phyloP scores from a whole-genome alignment of 2,888 invertebrate species.

The Drosophila koepferae region DNA sequence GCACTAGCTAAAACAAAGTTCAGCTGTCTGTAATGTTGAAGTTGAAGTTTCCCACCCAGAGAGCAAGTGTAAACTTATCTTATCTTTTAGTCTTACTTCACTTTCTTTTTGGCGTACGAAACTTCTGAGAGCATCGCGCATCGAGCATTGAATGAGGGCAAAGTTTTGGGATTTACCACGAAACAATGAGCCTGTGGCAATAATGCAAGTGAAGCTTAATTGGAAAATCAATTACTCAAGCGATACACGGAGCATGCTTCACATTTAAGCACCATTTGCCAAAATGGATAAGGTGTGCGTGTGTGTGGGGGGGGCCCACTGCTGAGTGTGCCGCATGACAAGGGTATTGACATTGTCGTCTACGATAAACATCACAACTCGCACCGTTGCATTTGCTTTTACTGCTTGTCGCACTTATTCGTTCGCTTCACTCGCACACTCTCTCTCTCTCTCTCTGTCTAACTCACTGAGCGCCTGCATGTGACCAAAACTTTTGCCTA shows the following conservation, averaged over 20 bases:
- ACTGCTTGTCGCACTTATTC: conserved; percentile 15
- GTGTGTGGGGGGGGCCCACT: conserved; percentile 3
- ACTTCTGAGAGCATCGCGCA: conserved; percentile 12
- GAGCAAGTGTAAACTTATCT: conserved; percentile 30
- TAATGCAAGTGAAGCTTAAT: conserved; percentile 58
- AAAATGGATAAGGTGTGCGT: conserved; percentile 4
- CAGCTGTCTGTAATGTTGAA: conserved; percentile 6
- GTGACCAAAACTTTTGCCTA: conserved; percentile 55
- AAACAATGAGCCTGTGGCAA: conserved; percentile 32
- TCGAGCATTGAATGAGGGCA: conserved; percentile 9
- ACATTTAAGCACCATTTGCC: conserved; percentile 56
- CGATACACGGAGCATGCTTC: conserved; percentile 27
- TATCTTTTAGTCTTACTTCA: neutral
- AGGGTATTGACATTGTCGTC: conserved; percentile 76
- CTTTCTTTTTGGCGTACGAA: neutral
- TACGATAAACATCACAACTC: conserved; percentile 53
- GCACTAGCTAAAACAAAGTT: conserved; percentile 2
- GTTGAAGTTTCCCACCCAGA: conserved; percentile 12
- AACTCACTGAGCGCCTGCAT: neutral
- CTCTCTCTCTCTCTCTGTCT: neutral
- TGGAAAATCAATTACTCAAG: conserved; percentile 73
- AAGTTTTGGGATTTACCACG: conserved; percentile 39
- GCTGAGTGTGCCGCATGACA: conserved; percentile 58
- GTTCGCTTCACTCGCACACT: neutral
- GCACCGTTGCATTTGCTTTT: conserved; percentile 52